A percentile compares a stretch with the other conserved stretches of the same genome.
Evolutionary conservation across 1,140 invertebrate species (phyloP).

Genomic region (Asobara japonica): DNA sequence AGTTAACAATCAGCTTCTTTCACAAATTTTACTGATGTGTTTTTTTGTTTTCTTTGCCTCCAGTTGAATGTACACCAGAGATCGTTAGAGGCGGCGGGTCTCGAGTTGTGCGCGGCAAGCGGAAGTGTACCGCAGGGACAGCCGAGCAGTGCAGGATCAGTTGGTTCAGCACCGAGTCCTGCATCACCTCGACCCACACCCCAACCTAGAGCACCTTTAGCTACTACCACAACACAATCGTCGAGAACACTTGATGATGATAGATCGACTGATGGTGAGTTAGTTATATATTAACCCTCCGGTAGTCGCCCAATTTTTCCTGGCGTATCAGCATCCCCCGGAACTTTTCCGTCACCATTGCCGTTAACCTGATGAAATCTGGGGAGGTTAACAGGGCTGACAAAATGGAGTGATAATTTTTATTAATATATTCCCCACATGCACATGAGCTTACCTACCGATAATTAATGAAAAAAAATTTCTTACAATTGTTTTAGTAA

Average conservation of each 20-base stretch:
- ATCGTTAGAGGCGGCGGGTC: slow-evolving; percentile 60
- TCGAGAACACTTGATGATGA: slow-evolving; percentile 63
- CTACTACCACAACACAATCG: slow-evolving; percentile 60
- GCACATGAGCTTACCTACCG: not conserved
- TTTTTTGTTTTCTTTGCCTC: slow-evolving; percentile 27
- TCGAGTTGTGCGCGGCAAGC: slow-evolving; percentile 60
- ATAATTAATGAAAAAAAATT: not conserved
- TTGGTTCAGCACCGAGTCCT: slow-evolving; percentile 64
- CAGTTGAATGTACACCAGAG: slow-evolving; percentile 65
- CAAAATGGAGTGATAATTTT: too few relatives aligned
- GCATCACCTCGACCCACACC: slow-evolving; percentile 63
- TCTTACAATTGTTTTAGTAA: not conserved
- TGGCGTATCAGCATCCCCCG: not conserved
- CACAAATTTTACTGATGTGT: not conserved
- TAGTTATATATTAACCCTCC: not conserved
- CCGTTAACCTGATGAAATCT: too few relatives aligned
- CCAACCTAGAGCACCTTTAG: slow-evolving; percentile 57
- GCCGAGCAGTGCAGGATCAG: slow-evolving; percentile 62
- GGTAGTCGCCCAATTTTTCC: not conserved
- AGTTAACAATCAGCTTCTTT: not conserved
- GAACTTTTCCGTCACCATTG: too few relatives aligned
- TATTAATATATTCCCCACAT: too few relatives aligned
- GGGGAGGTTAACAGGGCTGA: too few relatives aligned
- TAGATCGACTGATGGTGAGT: slow-evolving; percentile 63
- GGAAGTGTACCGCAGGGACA: slow-evolving; percentile 64